Conservation (phyloP, 1,140 invertebrate species). For the Lucilia cuprina region DNA sequence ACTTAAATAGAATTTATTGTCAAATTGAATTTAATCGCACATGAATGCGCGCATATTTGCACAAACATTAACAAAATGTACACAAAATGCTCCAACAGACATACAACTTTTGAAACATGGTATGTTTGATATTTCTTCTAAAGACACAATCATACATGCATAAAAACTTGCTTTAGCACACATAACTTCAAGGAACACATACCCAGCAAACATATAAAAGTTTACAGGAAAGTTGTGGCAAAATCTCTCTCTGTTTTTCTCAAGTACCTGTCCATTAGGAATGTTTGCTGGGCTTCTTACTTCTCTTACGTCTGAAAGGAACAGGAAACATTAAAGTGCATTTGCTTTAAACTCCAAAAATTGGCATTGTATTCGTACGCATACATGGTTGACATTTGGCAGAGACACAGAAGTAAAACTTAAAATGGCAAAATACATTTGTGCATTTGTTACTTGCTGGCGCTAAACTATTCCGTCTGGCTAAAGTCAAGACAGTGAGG, state of each 20-base stretch:
- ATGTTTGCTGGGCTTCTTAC: neutral
- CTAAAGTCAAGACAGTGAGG: no score
- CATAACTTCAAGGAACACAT: neutral
- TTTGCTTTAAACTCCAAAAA: neutral
- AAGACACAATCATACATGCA: no score
- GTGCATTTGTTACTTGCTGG: no score
- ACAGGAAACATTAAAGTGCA: neutral
- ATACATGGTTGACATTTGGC: neutral
- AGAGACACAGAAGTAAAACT: no score
- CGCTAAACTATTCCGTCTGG: no score
- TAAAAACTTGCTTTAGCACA: neutral
- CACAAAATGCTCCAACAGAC: neutral
- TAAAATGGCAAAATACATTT: no score
- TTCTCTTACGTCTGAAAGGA: neutral
- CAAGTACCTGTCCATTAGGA: no score
- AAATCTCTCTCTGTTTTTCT: no score
- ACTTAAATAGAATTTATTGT: slow-evolving; percentile 16
- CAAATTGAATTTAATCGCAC: slow-evolving; percentile 9
- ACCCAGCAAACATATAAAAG: no score
- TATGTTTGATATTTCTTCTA: no score
- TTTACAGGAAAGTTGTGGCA: no score
- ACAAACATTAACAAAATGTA: neutral
- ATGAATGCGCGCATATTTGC: slow-evolving; percentile 24
- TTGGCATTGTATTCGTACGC: neutral
- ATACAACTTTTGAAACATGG: neutral